Evolutionary conservation across 2,113 vertebrate species (phyloP).

Genomic region (Cottus gobio): DNA sequence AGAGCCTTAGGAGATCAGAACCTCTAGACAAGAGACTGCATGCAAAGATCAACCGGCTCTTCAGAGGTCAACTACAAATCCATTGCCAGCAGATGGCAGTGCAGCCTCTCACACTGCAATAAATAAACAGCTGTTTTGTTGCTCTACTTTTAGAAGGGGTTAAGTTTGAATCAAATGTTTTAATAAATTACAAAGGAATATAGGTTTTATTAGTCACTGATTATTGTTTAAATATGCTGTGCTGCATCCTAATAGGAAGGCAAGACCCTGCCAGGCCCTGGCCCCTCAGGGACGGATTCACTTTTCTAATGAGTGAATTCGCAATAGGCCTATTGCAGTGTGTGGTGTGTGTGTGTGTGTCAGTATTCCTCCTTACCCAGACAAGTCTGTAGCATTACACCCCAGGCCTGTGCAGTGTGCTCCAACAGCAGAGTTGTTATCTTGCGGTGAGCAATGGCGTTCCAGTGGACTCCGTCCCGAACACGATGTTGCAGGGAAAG

Average conservation of each 20-base stretch:
- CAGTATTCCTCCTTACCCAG: constrained; percentile 43
- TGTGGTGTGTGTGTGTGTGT: too few relatives aligned
- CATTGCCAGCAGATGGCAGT: background rate
- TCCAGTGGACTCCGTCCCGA: constrained; percentile 88
- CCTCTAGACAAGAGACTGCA: background rate
- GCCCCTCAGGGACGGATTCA: too few relatives aligned
- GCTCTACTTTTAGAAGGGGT: too few relatives aligned
- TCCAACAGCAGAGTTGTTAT: constrained; percentile 84
- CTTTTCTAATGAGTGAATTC: too few relatives aligned
- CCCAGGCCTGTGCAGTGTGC: constrained; percentile 87
- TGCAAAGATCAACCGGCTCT: background rate
- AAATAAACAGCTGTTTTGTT: too few relatives aligned
- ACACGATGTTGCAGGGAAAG: constrained; percentile 80
- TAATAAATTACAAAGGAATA: background rate
- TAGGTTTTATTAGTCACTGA: background rate
- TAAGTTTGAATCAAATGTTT: background rate
- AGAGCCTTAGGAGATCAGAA: background rate
- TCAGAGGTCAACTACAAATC: background rate
- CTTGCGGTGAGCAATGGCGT: constrained; percentile 85
- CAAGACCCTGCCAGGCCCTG: too few relatives aligned
- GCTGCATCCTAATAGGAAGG: too few relatives aligned
- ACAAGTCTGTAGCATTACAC: constrained; percentile 70
- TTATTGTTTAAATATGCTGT: too few relatives aligned
- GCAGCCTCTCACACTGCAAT: background rate
- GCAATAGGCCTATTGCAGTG: too few relatives aligned